Evolutionary conservation across 2,797 vertebrate genomes (phyloP).

Genomic region (Cuculus canorus): DNA sequence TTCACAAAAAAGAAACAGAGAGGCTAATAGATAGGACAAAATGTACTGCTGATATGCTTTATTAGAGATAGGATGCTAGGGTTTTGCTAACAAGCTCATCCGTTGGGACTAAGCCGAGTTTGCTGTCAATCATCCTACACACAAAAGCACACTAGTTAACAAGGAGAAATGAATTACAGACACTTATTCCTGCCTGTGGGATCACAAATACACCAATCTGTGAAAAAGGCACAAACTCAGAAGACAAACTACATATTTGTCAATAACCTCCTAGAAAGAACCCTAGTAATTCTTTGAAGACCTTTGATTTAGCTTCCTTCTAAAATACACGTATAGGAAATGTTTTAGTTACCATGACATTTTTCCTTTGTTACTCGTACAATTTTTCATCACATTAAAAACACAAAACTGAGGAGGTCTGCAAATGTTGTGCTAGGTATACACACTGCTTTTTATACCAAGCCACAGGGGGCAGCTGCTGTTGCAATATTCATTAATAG

Average conservation of each 20-base stretch:
- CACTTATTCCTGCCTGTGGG: conserved; percentile 84
- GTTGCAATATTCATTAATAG: conserved; percentile 79
- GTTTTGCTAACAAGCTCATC: conserved; percentile 86
- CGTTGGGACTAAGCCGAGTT: conserved; percentile 84
- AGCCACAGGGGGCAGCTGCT: conserved; percentile 71
- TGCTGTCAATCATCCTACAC: conserved; percentile 84
- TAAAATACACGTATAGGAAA: conserved; percentile 83
- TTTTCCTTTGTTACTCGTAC: conserved; percentile 81
- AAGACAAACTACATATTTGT: conserved; percentile 85
- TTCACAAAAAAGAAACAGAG: conserved; percentile 89
- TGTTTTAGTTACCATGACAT: conserved; percentile 86
- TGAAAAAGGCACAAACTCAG: conserved; percentile 83
- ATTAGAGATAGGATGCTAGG: conserved; percentile 84
- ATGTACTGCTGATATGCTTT: conserved; percentile 87
- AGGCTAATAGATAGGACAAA: conserved; percentile 87
- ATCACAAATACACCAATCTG: conserved; percentile 86
- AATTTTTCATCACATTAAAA: conserved; percentile 85
- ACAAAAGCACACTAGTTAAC: conserved; percentile 85
- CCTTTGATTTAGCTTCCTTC: conserved; percentile 83
- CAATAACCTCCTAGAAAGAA: conserved; percentile 86
- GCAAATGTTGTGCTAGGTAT: conserved; percentile 81
- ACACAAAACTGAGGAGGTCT: conserved; percentile 83
- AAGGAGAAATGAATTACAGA: conserved; percentile 86
- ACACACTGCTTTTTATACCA: conserved; percentile 74
- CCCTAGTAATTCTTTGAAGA: conserved; percentile 84